phyloP scores from a whole-genome alignment of 2,888 invertebrate species.

The Linnaemya vulpina region DNA sequence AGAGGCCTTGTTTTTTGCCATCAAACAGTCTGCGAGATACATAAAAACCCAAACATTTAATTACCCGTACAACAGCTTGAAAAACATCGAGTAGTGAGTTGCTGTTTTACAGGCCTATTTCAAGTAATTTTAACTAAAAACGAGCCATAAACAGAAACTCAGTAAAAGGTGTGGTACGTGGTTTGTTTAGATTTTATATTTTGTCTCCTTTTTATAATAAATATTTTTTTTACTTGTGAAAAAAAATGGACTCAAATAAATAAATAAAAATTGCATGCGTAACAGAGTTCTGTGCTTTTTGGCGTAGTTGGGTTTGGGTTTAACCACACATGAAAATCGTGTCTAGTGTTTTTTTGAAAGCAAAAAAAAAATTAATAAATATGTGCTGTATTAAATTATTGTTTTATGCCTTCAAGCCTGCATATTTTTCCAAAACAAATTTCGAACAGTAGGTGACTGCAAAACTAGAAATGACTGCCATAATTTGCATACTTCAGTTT shows the following conservation, averaged over 20 bases:
- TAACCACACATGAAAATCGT: slow-evolving; percentile 65
- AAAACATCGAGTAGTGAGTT: slow-evolving; percentile 51
- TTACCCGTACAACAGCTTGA: slow-evolving; percentile 61
- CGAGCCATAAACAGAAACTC: slow-evolving; percentile 25
- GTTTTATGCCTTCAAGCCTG: slow-evolving; percentile 25
- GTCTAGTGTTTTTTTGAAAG: slow-evolving; percentile 40
- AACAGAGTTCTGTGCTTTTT: slow-evolving; percentile 52
- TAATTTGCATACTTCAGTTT: slow-evolving; percentile 31
- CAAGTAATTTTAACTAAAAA: slow-evolving; percentile 48
- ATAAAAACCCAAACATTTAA: slow-evolving; percentile 60
- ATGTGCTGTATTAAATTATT: slow-evolving; percentile 14
- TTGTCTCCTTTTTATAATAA: background rate
- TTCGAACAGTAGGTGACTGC: background rate
- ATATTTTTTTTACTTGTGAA: background rate
- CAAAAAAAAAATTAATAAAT: slow-evolving; percentile 17
- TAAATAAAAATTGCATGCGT: slow-evolving; percentile 52
- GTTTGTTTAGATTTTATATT: slow-evolving; percentile 38
- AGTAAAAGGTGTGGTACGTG: slow-evolving; percentile 57
- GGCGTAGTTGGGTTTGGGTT: slow-evolving; percentile 9
- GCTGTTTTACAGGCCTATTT: slow-evolving; percentile 66
- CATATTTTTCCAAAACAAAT: slow-evolving; percentile 4
- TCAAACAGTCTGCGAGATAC: slow-evolving; percentile 24
- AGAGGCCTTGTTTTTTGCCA: slow-evolving; percentile 45
- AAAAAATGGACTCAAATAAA: slow-evolving; percentile 9
- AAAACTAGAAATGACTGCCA: slow-evolving; percentile 11